Percentiles rank a stretch among this genome's conserved stretches.
phyloP scores from a whole-genome alignment of 2,797 vertebrate genomes.

The Poliocrania exsul region DNA sequence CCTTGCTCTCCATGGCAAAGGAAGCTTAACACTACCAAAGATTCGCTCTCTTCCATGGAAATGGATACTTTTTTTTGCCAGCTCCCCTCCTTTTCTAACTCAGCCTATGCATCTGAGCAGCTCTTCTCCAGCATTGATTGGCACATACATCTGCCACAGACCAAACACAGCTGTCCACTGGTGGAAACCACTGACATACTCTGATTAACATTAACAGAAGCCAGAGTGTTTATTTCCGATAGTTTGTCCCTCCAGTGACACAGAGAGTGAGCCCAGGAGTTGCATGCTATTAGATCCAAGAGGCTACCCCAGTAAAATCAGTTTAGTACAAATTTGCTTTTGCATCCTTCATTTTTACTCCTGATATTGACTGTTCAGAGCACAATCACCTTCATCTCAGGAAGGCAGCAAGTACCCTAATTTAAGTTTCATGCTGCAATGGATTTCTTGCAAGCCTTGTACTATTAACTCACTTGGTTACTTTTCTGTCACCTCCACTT shows the following conservation, averaged over 20 bases:
- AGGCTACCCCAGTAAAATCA: not conserved
- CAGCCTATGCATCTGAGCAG: not conserved
- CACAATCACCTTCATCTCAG: not conserved
- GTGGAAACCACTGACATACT: not conserved
- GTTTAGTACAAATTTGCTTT: not conserved
- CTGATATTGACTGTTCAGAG: not conserved
- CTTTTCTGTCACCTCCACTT: not conserved
- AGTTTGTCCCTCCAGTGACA: not conserved
- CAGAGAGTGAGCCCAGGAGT: not conserved
- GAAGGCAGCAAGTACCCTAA: not conserved
- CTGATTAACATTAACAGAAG: not conserved
- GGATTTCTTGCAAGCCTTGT: not conserved
- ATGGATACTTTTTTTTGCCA: not conserved
- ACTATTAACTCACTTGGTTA: not conserved
- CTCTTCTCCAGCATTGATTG: not conserved
- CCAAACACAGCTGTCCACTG: not conserved
- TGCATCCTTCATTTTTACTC: not conserved
- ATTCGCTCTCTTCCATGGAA: not conserved
- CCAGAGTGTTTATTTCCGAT: not conserved
- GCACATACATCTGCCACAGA: accelerated
- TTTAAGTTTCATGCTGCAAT: not conserved
- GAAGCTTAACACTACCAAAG: not conserved
- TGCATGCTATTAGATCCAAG: not conserved
- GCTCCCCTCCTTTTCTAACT: not conserved
- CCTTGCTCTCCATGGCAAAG: not conserved